These are phyloP conservation scores for Prorops nasuta DNA, from an alignment of 1,140 invertebrate species.

Conservation along the genomic window DNA sequence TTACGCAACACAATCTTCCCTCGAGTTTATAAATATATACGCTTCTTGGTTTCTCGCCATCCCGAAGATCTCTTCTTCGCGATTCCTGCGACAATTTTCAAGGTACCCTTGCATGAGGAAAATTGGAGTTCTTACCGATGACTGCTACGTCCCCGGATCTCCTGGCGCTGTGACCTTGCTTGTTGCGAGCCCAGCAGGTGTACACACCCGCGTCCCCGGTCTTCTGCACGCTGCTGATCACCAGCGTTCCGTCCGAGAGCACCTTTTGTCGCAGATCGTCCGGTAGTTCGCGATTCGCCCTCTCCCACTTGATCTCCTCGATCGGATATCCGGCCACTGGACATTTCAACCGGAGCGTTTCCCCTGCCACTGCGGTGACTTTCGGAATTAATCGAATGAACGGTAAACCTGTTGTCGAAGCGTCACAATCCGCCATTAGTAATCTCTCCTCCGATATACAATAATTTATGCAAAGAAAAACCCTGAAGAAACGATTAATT, in stretches of 20 bases:
- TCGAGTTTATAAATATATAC: not conserved
- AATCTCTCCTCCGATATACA: too few relatives aligned
- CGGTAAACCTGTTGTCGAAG: slow-evolving; percentile 75
- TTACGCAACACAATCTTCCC: not conserved
- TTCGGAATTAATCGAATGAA: slow-evolving; percentile 81
- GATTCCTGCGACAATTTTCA: slow-evolving; percentile 25
- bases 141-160: slow-evolving; percentile 72
- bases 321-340: slow-evolving; percentile 85
- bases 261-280: slow-evolving; percentile 80
- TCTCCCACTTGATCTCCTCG: slow-evolving; percentile 78
- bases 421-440: not conserved
- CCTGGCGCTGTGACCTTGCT: slow-evolving; percentile 71
- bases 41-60: too few relatives aligned
- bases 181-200: slow-evolving; percentile 73
- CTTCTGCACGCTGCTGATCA: slow-evolving; percentile 74
- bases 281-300: slow-evolving; percentile 72
- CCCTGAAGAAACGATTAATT: too few relatives aligned
- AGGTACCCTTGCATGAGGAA: too few relatives aligned
- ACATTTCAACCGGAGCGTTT: slow-evolving; percentile 76
- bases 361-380: slow-evolving; percentile 81
- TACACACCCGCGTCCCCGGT: slow-evolving; percentile 74
- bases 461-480: too few relatives aligned
- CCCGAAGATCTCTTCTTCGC: too few relatives aligned
- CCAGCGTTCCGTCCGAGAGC: slow-evolving; percentile 69
- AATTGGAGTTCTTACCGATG: slow-evolving; percentile 63